Evolutionary conservation across 1,140 invertebrate species (phyloP).

Genomic region (Eumeta japonica): DNA sequence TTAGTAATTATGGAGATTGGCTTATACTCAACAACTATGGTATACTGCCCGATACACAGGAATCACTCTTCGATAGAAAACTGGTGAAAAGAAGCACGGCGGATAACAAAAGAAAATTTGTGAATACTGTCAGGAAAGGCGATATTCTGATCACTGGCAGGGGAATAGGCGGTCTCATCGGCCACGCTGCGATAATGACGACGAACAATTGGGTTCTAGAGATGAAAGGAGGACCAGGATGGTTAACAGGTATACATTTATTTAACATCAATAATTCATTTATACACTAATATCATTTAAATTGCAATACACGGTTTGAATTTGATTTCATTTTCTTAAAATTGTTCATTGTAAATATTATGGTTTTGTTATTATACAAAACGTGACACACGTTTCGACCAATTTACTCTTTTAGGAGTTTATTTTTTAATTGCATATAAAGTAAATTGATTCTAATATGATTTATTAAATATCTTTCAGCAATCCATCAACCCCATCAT

Average conservation of each 20-base stretch:
- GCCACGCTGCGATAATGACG: slow-evolving; percentile 33
- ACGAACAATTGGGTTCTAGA: slow-evolving; percentile 32
- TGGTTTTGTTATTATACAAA: too few species aligned
- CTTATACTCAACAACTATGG: slow-evolving; percentile 36
- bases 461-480: too few species aligned
- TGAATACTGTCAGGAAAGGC: slow-evolving; percentile 32
- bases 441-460: too few species aligned
- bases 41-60: slow-evolving; percentile 28
- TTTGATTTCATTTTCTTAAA: too few species aligned
- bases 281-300: too few species aligned
- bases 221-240: slow-evolving; percentile 27
- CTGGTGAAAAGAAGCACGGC: slow-evolving; percentile 29
- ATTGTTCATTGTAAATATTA: too few species aligned
- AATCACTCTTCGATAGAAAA: slow-evolving; percentile 32
- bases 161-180: slow-evolving; percentile 24
- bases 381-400: too few species aligned
- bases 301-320: too few species aligned
- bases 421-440: too few species aligned
- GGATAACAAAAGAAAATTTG: slow-evolving; percentile 30
- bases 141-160: slow-evolving; percentile 33
- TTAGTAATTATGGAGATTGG: slow-evolving; percentile 33
- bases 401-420: too few species aligned
- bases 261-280: too few species aligned
- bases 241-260: slow-evolving; percentile 20
- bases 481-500: too few species aligned